These are phyloP conservation scores for Anthoscopus minutus DNA, from an alignment of 2,113 vertebrate species.

Conservation along the genomic window DNA sequence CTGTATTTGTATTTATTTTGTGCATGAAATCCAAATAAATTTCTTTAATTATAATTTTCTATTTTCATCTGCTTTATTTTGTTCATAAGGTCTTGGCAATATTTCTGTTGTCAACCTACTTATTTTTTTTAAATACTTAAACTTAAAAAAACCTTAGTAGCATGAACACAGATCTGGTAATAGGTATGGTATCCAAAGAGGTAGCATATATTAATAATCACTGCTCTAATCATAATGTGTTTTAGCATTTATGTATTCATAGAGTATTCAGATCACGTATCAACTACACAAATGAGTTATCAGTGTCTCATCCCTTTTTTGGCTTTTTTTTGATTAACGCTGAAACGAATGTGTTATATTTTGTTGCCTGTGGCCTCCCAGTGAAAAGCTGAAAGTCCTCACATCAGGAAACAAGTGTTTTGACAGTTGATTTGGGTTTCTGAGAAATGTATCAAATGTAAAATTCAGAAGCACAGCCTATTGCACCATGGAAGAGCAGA, in stretches of 20 bases:
- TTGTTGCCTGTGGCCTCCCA: neutral
- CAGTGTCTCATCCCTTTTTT: neutral
- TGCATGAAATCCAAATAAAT: neutral
- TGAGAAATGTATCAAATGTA: neutral
- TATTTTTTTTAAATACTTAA: too few relatives aligned
- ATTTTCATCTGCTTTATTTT: neutral
- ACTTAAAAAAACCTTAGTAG: neutral
- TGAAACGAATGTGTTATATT: neutral
- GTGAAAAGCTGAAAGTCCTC: neutral
- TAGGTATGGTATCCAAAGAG: neutral
- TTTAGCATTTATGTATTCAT: neutral
- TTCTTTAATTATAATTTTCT: neutral
- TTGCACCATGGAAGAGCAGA: neutral
- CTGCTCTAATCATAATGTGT: neutral
- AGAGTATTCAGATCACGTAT: neutral
- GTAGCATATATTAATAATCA: neutral
- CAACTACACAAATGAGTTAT: neutral
- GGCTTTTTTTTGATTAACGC: neutral
- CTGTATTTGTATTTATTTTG: neutral
- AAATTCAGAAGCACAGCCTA: neutral
- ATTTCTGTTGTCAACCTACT: neutral
- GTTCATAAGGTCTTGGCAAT: neutral
- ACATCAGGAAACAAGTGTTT: neutral
- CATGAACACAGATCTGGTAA: neutral
- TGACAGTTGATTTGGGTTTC: neutral